phyloP scores from a whole-genome alignment of 2,888 invertebrate species.

The Thumatha senex region DNA sequence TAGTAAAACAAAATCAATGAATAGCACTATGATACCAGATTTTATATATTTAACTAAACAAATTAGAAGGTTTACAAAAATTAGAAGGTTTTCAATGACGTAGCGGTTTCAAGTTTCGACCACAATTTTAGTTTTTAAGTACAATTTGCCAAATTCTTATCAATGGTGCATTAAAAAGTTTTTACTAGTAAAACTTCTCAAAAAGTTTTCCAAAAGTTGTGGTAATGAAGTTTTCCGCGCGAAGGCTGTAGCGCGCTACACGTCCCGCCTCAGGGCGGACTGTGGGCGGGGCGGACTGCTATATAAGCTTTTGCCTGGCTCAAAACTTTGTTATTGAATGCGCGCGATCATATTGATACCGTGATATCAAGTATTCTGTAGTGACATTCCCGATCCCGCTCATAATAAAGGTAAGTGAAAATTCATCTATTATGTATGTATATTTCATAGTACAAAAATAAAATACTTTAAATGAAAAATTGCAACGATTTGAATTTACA shows the following conservation, averaged over 20 bases:
- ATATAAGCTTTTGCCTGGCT: slow-evolving; percentile 73
- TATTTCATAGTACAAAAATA: background rate
- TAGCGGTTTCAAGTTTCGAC: too few relatives aligned
- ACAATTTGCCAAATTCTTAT: too few relatives aligned
- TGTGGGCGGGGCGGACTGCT: slow-evolving; percentile 73
- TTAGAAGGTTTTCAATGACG: too few relatives aligned
- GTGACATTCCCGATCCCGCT: slow-evolving; percentile 42
- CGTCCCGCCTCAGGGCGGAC: slow-evolving; percentile 67
- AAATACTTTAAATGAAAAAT: background rate
- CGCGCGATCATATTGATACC: slow-evolving; percentile 65
- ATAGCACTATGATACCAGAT: too few relatives aligned
- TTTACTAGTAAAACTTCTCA: background rate
- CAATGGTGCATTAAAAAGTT: too few relatives aligned
- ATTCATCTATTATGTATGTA: background rate
- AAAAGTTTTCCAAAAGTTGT: slow-evolving; percentile 38
- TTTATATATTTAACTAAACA: too few relatives aligned
- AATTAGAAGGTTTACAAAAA: too few relatives aligned
- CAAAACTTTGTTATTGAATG: slow-evolving; percentile 75
- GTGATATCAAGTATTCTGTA: slow-evolving; percentile 46
- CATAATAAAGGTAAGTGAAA: slow-evolving; percentile 46
- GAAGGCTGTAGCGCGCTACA: slow-evolving; percentile 42
- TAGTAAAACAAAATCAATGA: too few relatives aligned
- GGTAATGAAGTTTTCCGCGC: slow-evolving; percentile 44
- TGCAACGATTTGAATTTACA: too few relatives aligned
- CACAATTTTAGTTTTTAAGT: too few relatives aligned